Evolutionary conservation across 2,888 invertebrate genomes (phyloP).

Genomic region (Phragmatobia fuliginosa): DNA sequence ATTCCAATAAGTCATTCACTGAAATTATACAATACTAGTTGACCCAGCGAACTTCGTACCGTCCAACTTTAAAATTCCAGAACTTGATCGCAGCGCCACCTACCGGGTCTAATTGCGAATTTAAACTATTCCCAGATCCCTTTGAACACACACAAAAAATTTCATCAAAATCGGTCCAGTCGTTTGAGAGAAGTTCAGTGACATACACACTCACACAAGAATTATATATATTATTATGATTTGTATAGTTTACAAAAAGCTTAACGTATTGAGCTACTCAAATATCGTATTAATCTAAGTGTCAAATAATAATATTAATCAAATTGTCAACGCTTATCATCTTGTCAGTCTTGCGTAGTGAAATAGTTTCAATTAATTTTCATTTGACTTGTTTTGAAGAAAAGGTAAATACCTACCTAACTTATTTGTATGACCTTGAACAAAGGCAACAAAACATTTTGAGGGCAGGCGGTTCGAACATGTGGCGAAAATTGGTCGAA

Average conservation of each 20-base stretch:
- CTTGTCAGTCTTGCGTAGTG: slow-evolving; percentile 45
- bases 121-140: too few species aligned
- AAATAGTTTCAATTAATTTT: slow-evolving; percentile 38
- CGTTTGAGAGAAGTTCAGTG: too few species aligned
- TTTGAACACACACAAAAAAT: too few species aligned
- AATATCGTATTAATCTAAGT: slow-evolving; percentile 55
- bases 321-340: slow-evolving; percentile 57
- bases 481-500: slow-evolving; percentile 41
- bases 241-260: slow-evolving; percentile 45
- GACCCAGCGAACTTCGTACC: too few species aligned
- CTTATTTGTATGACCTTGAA: slow-evolving; percentile 42
- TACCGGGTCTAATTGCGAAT: too few species aligned
- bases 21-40: neutral
- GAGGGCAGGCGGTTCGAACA: slow-evolving; percentile 39
- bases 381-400: slow-evolving; percentile 30
- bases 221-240: neutral
- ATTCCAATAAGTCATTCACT: neutral
- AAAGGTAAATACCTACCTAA: slow-evolving; percentile 24
- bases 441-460: slow-evolving; percentile 36
- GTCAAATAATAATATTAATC: slow-evolving; percentile 61
- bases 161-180: too few species aligned
- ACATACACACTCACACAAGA: too few species aligned
- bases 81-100: too few species aligned
- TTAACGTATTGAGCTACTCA: slow-evolving; percentile 39
- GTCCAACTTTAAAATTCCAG: too few species aligned